Evolutionary conservation across 2,113 vertebrate genomes (phyloP), one percentile per base, ranked within the genome.

Genomic region (Picathartes gymnocephalus): DNA sequence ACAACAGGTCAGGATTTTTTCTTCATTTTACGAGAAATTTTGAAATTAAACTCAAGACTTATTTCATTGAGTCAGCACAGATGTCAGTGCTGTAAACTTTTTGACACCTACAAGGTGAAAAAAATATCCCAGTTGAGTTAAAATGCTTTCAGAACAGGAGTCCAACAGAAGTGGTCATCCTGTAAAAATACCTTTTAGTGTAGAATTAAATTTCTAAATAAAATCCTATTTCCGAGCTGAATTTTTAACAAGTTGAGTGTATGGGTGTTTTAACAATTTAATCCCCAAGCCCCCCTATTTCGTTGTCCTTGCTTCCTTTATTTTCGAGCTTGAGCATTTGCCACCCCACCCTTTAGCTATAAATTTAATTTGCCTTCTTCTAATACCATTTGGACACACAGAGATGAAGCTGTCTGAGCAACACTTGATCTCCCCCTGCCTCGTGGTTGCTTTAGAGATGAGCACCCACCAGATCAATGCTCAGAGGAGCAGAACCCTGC

Each of bases 401-500:
- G 13, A 37, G 19, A 30, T 9, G 25, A 53, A 62, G 54, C 50
- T 73, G 58, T 28, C 48, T 12, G 23, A 54, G 0, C 22, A 25
- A 2, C 23, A 1, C 40, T 19, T 1, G 11, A 5, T 18, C 50
- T 18, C 14, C 40, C 20, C 5, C 4, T 23, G 23, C 42, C 27
- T 15, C 17, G 44, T 19, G 44, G 18, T 7, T 4, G 35, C 68
- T 39, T 12, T 39, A 27, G 40, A 10, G 28, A 18, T 1, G 4
- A 44, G 39, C 47, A 7, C 2, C 17, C 68, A 9, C 14, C 81
- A 27, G 13, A 13, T 2, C 17, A 4, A 0, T 1, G 0, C 27
- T 13, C 28, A 1, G 11, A 28, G 23, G 18, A 13, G 57, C 81
- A 62, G 33, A 11, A 47, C 14, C 21, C 48, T 1, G 39, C 16